A percentile compares a stretch with the other conserved stretches of the same genome.
phyloP scores from a whole-genome alignment of 2,888 invertebrate genomes.

The Oscheius sp. region DNA sequence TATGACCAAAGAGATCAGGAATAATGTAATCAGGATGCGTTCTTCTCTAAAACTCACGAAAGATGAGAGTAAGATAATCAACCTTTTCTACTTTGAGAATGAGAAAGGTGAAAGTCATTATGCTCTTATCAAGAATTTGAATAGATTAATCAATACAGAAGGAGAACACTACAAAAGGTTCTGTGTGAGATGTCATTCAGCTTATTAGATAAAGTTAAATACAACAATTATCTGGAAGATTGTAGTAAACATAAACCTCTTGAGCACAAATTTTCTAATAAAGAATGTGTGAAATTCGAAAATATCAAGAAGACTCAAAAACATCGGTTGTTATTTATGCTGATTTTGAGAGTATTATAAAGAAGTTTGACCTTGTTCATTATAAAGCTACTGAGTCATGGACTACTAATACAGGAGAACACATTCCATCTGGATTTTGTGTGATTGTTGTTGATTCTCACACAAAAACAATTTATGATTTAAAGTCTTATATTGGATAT shows the following conservation, averaged over 20 bases:
- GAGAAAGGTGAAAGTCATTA: constrained; percentile 39
- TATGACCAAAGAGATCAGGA: no score
- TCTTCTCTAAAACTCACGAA: constrained; percentile 27
- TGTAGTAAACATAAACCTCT: constrained; percentile 43
- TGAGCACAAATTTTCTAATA: constrained; percentile 29
- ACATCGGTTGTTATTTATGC: constrained; percentile 35
- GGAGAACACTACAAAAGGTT: not conserved
- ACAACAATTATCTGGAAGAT: constrained; percentile 39
- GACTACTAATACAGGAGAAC: not conserved
- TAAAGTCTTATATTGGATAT: constrained; percentile 25
- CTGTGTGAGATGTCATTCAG: constrained; percentile 34
- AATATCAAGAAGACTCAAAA: constrained; percentile 45
- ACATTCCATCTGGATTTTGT: not conserved
- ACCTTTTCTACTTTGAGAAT: constrained; percentile 39
- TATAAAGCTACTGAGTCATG: constrained; percentile 10
- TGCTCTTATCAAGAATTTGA: constrained; percentile 38
- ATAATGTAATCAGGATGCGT: constrained; percentile 26
- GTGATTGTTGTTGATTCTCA: not conserved
- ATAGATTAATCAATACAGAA: constrained; percentile 30
- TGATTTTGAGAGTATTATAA: not conserved
- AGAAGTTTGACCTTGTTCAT: not conserved
- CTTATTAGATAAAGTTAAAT: constrained; percentile 32
- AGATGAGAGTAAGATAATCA: constrained; percentile 33
- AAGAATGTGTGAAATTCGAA: constrained; percentile 35
- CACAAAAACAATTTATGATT: constrained; percentile 14